Evolutionary conservation across 2,888 invertebrate species (phyloP), one percentile per base, ranked within the genome.

Genomic region (Lottia gigantea): DNA sequence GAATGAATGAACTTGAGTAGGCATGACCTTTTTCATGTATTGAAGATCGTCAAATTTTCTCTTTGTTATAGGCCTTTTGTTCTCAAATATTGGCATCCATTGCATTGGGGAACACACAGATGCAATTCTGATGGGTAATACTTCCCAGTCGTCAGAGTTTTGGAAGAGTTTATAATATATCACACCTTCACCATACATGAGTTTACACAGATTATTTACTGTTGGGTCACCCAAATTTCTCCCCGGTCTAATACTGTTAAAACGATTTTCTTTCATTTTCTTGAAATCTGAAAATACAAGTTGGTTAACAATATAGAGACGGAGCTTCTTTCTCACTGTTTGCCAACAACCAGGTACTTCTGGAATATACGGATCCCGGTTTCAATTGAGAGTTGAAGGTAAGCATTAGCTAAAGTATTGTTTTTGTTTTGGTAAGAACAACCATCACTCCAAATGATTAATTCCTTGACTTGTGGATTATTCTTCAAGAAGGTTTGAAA

Each of bases 331-430:
- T n/a, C n/a, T n/a, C n/a, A n/a, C n/a, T n/a, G n/a, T n/a, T n/a
- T n/a, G 49, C 49, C 49, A 19, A 19, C n/a, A n/a, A 55, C 49
- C 49, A 55, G 49, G n/a, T 55, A 55, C n/a, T 55, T 55, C 19
- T 55, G 49, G 55, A 19, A 55, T 19, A 23, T 11, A n/a, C 55
- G n/a, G 55, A 55, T 19, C 7, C 55, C 55, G 23, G 23, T 19
- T 55, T 19, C 1, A 19, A 19, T 55, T 11, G 55, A 55, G 19
- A n/a, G 23, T 19, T 55, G 55, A 23, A 8, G 19, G 4, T n/a
- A 55, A 23, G n/a, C 55, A 55, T 55, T 55, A 12, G 55, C 55
- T 19, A 55, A 23, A 16, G 6, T 55, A 55, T 7, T 11, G 55
- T 55, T 55, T 23, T 55, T 55, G 31, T 49, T 49, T 49, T 49